Percentiles rank a stretch among this genome's conserved stretches.
Evolutionary conservation across 2,113 vertebrate species (phyloP).

Genomic region (Pelusios castaneus): DNA sequence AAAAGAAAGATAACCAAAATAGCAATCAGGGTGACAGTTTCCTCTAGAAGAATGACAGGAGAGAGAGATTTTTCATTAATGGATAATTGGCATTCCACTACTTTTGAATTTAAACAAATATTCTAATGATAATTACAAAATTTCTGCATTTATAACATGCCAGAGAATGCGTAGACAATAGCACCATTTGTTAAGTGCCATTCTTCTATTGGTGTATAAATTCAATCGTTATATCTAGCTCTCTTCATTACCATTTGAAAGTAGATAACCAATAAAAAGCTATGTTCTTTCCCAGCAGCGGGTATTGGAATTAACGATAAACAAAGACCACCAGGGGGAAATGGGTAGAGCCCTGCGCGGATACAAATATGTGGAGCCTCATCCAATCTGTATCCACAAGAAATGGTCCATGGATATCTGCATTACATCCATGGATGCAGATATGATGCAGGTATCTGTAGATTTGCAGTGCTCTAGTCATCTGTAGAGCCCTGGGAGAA

Average conservation of each 20-base stretch:
- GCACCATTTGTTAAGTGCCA: conserved; percentile 40
- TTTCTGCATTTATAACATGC: conserved; percentile 65
- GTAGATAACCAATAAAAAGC: conserved; percentile 30
- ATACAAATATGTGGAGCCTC: too few species aligned
- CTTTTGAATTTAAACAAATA: conserved; percentile 72
- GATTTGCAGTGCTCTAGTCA: too few species aligned
- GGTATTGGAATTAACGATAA: conserved; percentile 21
- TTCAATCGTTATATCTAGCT: conserved; percentile 51
- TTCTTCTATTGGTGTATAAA: not conserved
- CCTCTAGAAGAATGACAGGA: conserved; percentile 11
- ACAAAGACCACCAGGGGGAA: conserved; percentile 1
- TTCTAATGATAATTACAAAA: conserved; percentile 72
- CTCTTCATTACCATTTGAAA: conserved; percentile 56
- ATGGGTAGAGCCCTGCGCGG: too few species aligned
- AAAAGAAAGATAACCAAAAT: conserved; percentile 20
- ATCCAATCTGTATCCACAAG: too few species aligned
- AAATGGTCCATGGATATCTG: too few species aligned
- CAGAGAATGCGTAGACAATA: conserved; percentile 13
- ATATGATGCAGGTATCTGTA: too few species aligned
- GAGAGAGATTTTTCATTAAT: conserved; percentile 39
- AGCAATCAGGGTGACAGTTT: conserved; percentile 44
- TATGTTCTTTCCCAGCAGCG: conserved; percentile 19
- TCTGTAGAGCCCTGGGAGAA: too few species aligned
- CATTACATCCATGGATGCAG: too few species aligned
- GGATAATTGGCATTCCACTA: conserved; percentile 41